A percentile compares a stretch with the other conserved stretches of the same genome.
These are phyloP conservation scores for Aeoliscus strigatus DNA, from an alignment of 2,797 vertebrate species.

Conservation along the genomic window DNA sequence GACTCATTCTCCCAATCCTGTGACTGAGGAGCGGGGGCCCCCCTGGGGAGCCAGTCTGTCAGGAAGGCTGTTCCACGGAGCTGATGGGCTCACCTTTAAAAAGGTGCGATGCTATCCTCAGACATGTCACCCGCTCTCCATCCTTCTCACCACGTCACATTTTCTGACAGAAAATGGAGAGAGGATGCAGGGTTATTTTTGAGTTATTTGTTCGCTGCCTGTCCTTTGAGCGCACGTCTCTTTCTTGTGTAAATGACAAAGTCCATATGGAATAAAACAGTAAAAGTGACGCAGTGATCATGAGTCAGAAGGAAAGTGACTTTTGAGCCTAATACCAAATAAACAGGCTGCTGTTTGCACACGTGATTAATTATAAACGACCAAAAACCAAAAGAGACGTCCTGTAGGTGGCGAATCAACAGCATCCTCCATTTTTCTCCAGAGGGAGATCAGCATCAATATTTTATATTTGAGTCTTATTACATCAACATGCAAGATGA, in stretches of 20 bases:
- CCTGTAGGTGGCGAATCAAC: no score
- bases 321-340: no score
- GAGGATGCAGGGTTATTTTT: constrained; percentile 44
- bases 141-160: constrained; percentile 27
- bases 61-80: constrained; percentile 50
- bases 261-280: constrained; percentile 27
- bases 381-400: no score
- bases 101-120: constrained; percentile 56
- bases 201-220: constrained; percentile 40
- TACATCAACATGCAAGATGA: no score
- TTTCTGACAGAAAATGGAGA: constrained; percentile 21
- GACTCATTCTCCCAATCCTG: constrained; percentile 51
- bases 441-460: no score
- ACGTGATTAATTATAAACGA: no score
- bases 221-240: constrained; percentile 51
- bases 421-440: no score
- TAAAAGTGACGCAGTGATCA: constrained; percentile 6
- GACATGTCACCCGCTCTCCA: constrained; percentile 48
- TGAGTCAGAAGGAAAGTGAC: constrained; percentile 5
- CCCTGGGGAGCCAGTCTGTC: constrained; percentile 62
- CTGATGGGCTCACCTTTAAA: constrained; percentile 63
- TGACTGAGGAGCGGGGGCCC: constrained; percentile 34
- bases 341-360: no score
- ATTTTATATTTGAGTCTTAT: no score
- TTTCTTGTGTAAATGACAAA: constrained; percentile 60